A percentile compares a stretch with the other conserved stretches of the same genome.
These are phyloP conservation scores for Spialia ferax DNA, from an alignment of 2,888 invertebrate species.

Conservation along the genomic window DNA sequence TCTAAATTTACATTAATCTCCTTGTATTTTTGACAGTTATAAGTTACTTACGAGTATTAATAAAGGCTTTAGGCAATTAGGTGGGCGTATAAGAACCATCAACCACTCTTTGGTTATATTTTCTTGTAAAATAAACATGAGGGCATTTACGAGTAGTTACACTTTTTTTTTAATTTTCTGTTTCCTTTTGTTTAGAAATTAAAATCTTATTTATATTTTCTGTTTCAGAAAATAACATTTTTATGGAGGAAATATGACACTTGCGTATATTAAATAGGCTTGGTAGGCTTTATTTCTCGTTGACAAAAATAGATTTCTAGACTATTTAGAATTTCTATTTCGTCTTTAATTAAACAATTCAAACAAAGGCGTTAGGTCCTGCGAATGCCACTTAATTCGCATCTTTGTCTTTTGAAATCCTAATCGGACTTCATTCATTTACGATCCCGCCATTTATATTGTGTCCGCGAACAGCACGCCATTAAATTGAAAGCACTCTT, in stretches of 20 bases:
- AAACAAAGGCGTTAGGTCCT: slow-evolving; percentile 45
- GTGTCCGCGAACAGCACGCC: slow-evolving; percentile 33
- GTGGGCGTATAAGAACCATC: not conserved
- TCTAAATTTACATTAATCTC: not conserved
- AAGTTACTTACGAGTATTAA: not conserved
- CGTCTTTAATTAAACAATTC: slow-evolving; percentile 36
- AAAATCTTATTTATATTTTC: no score
- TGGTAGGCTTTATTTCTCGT: no score
- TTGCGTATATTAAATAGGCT: no score
- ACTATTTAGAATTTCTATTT: not conserved
- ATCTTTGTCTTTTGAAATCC: slow-evolving; percentile 47
- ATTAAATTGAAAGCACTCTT: slow-evolving; percentile 23
- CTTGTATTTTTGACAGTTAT: not conserved
- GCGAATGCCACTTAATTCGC: slow-evolving; percentile 48
- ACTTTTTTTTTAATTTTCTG: not conserved
- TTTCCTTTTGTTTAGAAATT: no score
- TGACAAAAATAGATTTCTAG: not conserved
- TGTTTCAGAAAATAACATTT: no score
- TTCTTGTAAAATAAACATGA: not conserved
- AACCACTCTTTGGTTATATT: not conserved
- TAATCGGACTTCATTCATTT: slow-evolving; percentile 40
- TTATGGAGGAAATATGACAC: no score
- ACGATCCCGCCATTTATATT: slow-evolving; percentile 45
- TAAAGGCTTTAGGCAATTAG: not conserved
- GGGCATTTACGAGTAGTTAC: not conserved